Evolutionary conservation across 2,113 vertebrate genomes (phyloP).

Genomic region (Cacatua alba): DNA sequence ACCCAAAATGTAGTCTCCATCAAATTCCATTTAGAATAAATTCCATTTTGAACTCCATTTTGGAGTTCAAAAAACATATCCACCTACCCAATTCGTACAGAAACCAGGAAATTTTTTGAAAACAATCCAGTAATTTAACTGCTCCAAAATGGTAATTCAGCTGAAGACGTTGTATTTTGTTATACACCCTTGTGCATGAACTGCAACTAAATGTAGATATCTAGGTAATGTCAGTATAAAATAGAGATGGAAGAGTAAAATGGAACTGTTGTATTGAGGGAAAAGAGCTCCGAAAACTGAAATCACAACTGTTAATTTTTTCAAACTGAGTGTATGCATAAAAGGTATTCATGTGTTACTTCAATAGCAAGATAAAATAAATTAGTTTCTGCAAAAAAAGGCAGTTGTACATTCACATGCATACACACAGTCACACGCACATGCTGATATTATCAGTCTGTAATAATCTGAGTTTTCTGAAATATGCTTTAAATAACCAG

Average conservation of each 20-base stretch:
- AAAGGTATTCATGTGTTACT: slow-evolving; percentile 5
- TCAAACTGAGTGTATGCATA: background rate
- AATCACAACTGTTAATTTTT: background rate
- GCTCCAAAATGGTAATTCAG: background rate
- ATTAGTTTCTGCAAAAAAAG: slow-evolving; percentile 54
- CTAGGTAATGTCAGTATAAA: slow-evolving; percentile 8
- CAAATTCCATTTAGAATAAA: slow-evolving; percentile 72
- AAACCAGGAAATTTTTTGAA: slow-evolving; percentile 19
- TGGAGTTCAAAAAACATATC: slow-evolving; percentile 47
- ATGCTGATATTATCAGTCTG: slow-evolving; percentile 20
- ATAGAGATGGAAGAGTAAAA: background rate
- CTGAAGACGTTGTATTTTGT: background rate
- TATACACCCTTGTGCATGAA: background rate
- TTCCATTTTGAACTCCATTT: background rate
- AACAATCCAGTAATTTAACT: background rate
- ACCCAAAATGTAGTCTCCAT: slow-evolving; percentile 68
- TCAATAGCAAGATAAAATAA: slow-evolving; percentile 64
- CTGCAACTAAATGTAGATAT: slow-evolving; percentile 1
- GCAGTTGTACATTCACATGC: slow-evolving; percentile 7
- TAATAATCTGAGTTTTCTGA: slow-evolving; percentile 47
- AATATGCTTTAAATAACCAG: slow-evolving; percentile 54
- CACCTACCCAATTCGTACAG: slow-evolving; percentile 55
- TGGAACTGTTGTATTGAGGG: background rate
- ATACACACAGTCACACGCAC: background rate
- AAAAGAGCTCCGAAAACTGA: background rate